Evolutionary conservation across 1,140 invertebrate genomes (phyloP), one percentile per base, ranked within the genome.

Genomic region (Drosophila asahinai): DNA sequence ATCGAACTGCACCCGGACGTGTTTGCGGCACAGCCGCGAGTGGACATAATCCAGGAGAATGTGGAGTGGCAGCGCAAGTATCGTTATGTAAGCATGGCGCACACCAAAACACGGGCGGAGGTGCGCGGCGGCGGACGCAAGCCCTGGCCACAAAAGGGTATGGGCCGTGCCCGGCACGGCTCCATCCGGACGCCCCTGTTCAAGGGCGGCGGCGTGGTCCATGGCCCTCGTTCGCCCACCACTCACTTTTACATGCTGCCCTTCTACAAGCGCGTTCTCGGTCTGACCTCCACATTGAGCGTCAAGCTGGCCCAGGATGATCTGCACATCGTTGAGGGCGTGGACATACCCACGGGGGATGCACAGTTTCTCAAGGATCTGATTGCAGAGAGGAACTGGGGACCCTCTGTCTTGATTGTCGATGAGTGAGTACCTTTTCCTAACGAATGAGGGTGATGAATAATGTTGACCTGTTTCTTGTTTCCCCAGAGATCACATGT

Each of bases 91-190:
- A 95, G 94, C 76, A 97, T 95, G 93, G 95, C 95, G 2, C 95
- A 96, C 83, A 94, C 96, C 7, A 96, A 96, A 93, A 95, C 95
- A 1, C 94, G 97, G 62, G 96, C 96, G 17, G 99, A 99, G 94
- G 95, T 98, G 61, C 93, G 95, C 54, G 98, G 98, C 60, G 97
- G 98, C 63, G 97, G 97, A 5, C 94, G 95, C 38, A 99, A 99
- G 90, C 98, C 98, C 0, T 99, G 98, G 97, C 97, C 97, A 8
- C 99, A 99, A 92, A 99, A 99, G 94, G 98, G 98, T 3, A 73
- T 93, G 19, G 99, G 99, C 1, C 94, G 95, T 82, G 97, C 99
- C 27, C 94, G 99, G 47, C 98, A 99, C 93, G 98, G 98, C 33
- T 98, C 97, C 48, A 98, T 97, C 71, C 94, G 98, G 74, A 98